Base-by-base conservation (phyloP, 2,888 invertebrate species). In the Leptopilina drosophilae region DNA sequence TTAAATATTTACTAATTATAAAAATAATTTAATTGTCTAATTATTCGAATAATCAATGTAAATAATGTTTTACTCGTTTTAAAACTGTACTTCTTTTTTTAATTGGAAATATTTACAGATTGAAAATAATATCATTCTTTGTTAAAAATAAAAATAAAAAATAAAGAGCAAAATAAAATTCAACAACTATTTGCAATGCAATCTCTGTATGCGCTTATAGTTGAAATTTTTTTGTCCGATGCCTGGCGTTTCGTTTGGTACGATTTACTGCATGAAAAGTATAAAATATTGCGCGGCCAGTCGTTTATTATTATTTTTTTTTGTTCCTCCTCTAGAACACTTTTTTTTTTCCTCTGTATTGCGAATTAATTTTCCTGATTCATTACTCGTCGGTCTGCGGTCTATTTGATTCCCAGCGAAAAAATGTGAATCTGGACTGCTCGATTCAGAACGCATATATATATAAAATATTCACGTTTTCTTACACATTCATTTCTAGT, bases 341-440 rank as follows among this genome's bases (percentile, higher is more conserved):
- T 49, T 67, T 67, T 66, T 66, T 67, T 67, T 66, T 49, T 9
- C 20, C 49, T 49, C 65, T 66, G 3, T 26, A 67, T 67, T 49
- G 67, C 67, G 26, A 67, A 67, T 67, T 67, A 67, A 67, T 67
- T 67, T 49, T 67, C 67, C 67, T 67, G 67, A 67, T 67, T 67
- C 67, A 67, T 67, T 67, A 20, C 12, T 49, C 67, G 46, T 67
- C 49, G 49, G 49, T 49, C 49, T 67, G 67, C 49, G 20, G 49
- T 67, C 67, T 67, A 49, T 49, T 67, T 67, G 67, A 20, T 67
- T 26, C 67, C 67, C 15, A 3, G 42, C 49, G 49, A 15, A 67
- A 67, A 67, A 67, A 67, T 49, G 49, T 67, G 26, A 67, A 67
- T 67, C 42, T 67, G 15, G 46, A 12, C 11, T 42, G 46, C 15